Conservation (phyloP, 1,140 invertebrate genomes). For the Nymphalis io region DNA sequence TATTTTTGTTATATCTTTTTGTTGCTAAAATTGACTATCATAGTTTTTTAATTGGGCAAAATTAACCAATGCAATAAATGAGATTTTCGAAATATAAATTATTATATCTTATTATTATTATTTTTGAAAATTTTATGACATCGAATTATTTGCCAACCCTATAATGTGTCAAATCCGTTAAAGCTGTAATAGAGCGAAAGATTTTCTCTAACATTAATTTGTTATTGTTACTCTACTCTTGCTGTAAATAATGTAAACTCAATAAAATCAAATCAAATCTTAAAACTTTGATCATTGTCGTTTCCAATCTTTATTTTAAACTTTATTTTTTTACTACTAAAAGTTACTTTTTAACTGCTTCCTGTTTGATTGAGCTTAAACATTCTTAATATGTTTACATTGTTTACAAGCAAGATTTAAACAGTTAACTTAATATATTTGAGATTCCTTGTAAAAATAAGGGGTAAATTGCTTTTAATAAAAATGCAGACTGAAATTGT, state of each 20-base stretch:
- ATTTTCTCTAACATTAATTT: conserved; percentile 3
- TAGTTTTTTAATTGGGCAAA: not conserved
- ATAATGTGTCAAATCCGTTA: conserved; percentile 58
- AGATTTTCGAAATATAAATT: too few relatives aligned
- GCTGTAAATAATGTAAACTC: not conserved
- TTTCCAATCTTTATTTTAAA: too few relatives aligned
- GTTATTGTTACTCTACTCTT: not conserved
- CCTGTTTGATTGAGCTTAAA: not conserved
- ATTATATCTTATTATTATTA: not conserved
- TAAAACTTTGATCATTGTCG: not conserved
- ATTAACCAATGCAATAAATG: not conserved
- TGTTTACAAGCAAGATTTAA: conserved; percentile 6
- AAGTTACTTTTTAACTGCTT: too few relatives aligned
- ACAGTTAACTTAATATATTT: not conserved
- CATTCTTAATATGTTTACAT: conserved; percentile 4
- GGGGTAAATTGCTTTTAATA: conserved; percentile 23
- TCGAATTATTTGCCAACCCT: conserved; percentile 50
- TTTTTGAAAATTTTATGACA: not conserved
- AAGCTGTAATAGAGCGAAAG: conserved; percentile 36
- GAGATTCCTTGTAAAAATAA: not conserved
- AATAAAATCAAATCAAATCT: not conserved
- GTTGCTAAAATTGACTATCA: not conserved
- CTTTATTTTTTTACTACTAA: too few relatives aligned
- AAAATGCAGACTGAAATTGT: conserved; percentile 27
- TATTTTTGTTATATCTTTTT: conserved; percentile 13